Evolutionary conservation across 2,888 invertebrate species (phyloP).

Genomic region (Carpatolechia fugitivella): DNA sequence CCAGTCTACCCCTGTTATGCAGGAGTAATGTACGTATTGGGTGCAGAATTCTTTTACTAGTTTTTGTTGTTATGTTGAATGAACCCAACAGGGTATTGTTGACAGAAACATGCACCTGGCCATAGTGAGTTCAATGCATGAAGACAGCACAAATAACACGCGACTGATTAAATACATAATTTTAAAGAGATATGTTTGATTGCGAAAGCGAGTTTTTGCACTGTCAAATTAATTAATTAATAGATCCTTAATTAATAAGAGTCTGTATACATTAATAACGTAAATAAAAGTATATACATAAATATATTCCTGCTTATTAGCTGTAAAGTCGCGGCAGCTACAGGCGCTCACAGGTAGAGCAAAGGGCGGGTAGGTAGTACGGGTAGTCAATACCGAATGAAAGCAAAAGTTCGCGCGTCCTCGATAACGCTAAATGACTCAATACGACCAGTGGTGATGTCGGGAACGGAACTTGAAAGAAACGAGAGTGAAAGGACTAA

Average conservation of each 20-base stretch:
- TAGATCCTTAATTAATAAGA: no score
- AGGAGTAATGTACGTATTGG: neutral
- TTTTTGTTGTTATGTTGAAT: neutral
- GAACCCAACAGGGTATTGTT: constrained; percentile 9
- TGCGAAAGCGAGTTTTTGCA: no score
- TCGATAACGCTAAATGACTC: constrained; percentile 56
- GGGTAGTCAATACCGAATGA: constrained; percentile 37
- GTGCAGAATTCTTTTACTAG: neutral
- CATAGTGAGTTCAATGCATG: constrained; percentile 29
- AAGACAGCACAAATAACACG: constrained; percentile 13
- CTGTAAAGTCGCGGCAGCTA: no score
- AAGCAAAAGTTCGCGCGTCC: constrained; percentile 61
- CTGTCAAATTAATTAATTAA: neutral
- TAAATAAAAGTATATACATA: no score
- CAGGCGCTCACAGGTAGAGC: no score
- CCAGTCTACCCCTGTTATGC: neutral
- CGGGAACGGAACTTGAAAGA: constrained; percentile 58
- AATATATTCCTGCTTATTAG: no score
- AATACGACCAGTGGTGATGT: constrained; percentile 41
- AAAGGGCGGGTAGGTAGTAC: no score
- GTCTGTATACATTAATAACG: no score
- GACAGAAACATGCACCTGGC: constrained; percentile 30
- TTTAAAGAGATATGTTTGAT: no score
- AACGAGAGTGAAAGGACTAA: constrained; percentile 65
- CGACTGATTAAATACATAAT: neutral